These are phyloP conservation scores for Acinonyx jubatus DNA, from an alignment of 2,113 vertebrate genomes.

Conservation along the genomic window DNA sequence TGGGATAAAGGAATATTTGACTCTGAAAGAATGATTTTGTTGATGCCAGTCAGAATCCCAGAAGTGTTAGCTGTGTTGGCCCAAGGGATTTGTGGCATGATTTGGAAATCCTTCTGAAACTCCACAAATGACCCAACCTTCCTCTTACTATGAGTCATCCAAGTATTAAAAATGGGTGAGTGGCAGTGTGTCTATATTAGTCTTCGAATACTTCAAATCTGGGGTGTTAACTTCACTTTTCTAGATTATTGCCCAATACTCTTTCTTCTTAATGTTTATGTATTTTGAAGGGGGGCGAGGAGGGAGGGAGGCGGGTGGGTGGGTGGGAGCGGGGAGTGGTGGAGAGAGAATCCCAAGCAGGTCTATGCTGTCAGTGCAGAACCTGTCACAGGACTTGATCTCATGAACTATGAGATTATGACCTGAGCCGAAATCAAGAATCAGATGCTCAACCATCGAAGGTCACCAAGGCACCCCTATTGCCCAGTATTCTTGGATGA, in stretches of 20 bases:
- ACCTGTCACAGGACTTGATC: no score
- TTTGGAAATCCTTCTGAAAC: not conserved
- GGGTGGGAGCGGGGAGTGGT: no score
- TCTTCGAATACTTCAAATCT: not conserved
- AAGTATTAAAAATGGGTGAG: not conserved
- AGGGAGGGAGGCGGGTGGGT: no score
- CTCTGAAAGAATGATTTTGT: not conserved
- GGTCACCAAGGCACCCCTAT: not conserved
- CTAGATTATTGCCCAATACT: not conserved
- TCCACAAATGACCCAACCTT: not conserved
- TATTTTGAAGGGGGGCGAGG: no score
- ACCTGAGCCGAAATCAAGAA: no score
- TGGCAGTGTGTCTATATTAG: not conserved
- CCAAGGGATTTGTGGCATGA: not conserved
- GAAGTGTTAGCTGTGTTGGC: not conserved
- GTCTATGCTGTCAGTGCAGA: no score
- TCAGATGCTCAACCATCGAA: no score
- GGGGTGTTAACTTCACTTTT: not conserved
- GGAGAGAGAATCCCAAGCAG: no score
- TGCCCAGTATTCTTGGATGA: not conserved
- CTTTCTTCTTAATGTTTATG: not conserved
- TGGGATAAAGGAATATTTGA: not conserved
- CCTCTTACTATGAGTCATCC: not conserved
- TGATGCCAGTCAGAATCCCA: not conserved
- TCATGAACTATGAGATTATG: no score